Percentiles rank a stretch among this genome's conserved stretches.
Conservation (phyloP, 1,140 invertebrate species). For the Condylostylus longicornis region DNA sequence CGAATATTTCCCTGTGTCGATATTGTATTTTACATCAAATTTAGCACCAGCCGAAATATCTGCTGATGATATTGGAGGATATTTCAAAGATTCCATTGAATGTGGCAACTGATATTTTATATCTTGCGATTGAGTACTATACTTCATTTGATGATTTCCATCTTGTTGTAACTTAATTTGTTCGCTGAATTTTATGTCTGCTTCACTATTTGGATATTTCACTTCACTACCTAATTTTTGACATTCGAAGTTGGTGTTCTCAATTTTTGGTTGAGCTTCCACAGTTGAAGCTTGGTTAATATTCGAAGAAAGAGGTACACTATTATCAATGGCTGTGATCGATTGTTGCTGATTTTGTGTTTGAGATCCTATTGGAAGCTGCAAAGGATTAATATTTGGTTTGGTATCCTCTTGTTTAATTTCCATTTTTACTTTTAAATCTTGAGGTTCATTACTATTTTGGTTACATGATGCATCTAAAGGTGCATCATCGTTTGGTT, state of each 20-base stretch:
- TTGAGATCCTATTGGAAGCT: too few species aligned
- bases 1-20: conserved; percentile 25
- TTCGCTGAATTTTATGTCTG: too few species aligned
- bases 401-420: conserved; percentile 28
- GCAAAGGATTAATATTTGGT: conserved; percentile 1
- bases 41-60: conserved; percentile 19
- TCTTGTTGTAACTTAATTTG: neutral
- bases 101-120: too few species aligned
- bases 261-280: too few species aligned
- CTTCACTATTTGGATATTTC: too few species aligned
- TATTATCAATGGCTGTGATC: too few species aligned
- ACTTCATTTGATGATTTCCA: neutral
- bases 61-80: conserved; percentile 19
- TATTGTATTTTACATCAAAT: conserved; percentile 29
- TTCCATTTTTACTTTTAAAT: conserved; percentile 31
- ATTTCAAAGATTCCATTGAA: conserved; percentile 23
- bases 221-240: too few species aligned
- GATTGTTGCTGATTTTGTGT: too few species aligned
- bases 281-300: too few species aligned
- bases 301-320: too few species aligned
- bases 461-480: conserved; percentile 30
- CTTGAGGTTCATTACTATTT: conserved; percentile 30
- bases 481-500: conserved; percentile 28
- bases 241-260: too few species aligned
- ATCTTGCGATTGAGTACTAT: neutral